Conservation (phyloP, 2,797 vertebrate genomes). For the Ataeniobius toweri region DNA sequence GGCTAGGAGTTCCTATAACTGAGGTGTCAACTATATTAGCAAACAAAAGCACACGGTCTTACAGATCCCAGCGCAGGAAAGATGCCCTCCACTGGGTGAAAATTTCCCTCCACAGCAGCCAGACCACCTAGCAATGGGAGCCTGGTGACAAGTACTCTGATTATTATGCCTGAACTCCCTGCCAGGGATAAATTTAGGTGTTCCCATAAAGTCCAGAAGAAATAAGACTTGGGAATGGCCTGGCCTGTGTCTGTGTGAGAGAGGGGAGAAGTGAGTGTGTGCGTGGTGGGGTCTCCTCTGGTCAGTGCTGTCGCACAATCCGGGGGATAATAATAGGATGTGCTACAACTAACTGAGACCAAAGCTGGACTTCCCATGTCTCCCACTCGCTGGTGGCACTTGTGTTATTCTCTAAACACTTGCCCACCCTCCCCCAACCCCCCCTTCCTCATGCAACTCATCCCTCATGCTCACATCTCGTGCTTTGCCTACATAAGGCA, state of each 20-base stretch:
- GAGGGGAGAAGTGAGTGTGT: constrained; percentile 67
- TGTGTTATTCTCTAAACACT: constrained; percentile 73
- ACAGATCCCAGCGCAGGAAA: constrained; percentile 26
- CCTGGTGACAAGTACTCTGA: constrained; percentile 78
- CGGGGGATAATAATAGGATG: constrained; percentile 83
- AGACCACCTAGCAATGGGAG: constrained; percentile 82
- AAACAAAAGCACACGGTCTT: constrained; percentile 5
- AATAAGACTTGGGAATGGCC: constrained; percentile 83
- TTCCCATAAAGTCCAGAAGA: constrained; percentile 83
- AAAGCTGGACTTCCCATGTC: constrained; percentile 82
- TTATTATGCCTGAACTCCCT: constrained; percentile 81
- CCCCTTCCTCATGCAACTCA: constrained; percentile 20
- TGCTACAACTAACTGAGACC: constrained; percentile 73
- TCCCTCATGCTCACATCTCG: constrained; percentile 39
- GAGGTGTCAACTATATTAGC: constrained; percentile 26
- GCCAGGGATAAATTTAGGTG: constrained; percentile 84
- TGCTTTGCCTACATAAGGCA: constrained; percentile 36
- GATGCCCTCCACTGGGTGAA: constrained; percentile 57
- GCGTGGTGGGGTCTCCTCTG: constrained; percentile 79
- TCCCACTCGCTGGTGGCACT: constrained; percentile 76
- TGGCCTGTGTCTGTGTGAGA: constrained; percentile 74
- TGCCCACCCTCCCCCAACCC: constrained; percentile 16
- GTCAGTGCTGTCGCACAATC: constrained; percentile 81
- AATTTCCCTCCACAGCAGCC: constrained; percentile 61
- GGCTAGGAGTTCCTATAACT: not conserved